phyloP scores from a whole-genome alignment of 1,140 invertebrate genomes.

The Rhyzopertha dominica region DNA sequence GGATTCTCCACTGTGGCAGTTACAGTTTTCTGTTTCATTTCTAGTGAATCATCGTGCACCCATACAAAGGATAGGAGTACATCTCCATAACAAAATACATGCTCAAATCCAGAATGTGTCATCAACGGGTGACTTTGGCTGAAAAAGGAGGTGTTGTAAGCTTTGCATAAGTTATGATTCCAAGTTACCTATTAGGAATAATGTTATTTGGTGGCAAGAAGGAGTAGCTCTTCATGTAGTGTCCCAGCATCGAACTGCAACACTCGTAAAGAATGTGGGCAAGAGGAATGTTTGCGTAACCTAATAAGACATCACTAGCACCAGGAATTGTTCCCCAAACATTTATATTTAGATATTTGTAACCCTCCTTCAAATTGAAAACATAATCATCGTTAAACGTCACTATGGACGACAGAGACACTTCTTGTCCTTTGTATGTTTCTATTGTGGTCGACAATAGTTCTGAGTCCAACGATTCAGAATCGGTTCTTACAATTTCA shows the following conservation, averaged over 20 bases:
- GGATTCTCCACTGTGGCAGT: constrained; percentile 31
- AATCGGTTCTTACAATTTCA: constrained; percentile 34
- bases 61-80: constrained; percentile 79
- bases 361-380: constrained; percentile 63
- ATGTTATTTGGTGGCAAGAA: constrained; percentile 64
- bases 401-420: constrained; percentile 50
- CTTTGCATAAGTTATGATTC: too few species aligned
- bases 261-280: constrained; percentile 72
- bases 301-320: constrained; percentile 57
- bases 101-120: constrained; percentile 81
- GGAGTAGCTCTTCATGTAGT: constrained; percentile 70
- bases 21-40: constrained; percentile 36
- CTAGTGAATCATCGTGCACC: constrained; percentile 48
- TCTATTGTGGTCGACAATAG: constrained; percentile 45
- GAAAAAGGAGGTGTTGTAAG: constrained; percentile 35
- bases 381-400: constrained; percentile 70
- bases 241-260: constrained; percentile 70
- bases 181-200: constrained; percentile 51
- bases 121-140: constrained; percentile 61
- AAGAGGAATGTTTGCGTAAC: constrained; percentile 76
- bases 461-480: constrained; percentile 24
- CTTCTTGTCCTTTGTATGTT: constrained; percentile 49
- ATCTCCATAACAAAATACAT: constrained; percentile 84
- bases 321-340: constrained; percentile 59
- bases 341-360: constrained; percentile 76